Evolutionary conservation across 2,113 vertebrate species (phyloP).

Genomic region (Sebastes fasciatus): DNA sequence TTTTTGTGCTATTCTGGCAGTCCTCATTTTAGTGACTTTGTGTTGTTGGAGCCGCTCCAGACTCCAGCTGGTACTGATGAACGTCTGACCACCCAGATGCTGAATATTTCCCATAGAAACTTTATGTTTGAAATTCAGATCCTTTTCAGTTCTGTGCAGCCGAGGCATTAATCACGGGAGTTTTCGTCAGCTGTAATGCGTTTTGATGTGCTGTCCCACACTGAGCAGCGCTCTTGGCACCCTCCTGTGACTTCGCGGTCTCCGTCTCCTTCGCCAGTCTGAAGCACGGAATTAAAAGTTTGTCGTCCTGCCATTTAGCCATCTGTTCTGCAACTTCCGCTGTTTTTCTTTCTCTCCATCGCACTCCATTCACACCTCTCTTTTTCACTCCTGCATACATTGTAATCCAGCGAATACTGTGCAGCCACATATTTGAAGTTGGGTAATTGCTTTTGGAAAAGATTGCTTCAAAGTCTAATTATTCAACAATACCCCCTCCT

Average conservation of each 20-base stretch:
- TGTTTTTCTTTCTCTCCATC: constrained; percentile 31
- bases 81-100: constrained; percentile 48
- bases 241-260: constrained; percentile 59
- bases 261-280: constrained; percentile 45
- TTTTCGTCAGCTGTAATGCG: constrained; percentile 45
- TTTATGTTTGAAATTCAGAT: constrained; percentile 47
- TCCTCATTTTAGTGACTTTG: constrained; percentile 15
- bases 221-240: constrained; percentile 55
- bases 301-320: constrained; percentile 68
- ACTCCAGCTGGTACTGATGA: constrained; percentile 47
- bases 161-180: constrained; percentile 46
- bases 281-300: constrained; percentile 64
- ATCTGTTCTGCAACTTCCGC: constrained; percentile 67
- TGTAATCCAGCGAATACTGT: constrained; percentile 28
- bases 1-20: constrained; percentile 8
- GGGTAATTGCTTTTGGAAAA: constrained; percentile 53
- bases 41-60: constrained; percentile 35
- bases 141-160: constrained; percentile 26
- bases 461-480: constrained; percentile 39
- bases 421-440: constrained; percentile 52
- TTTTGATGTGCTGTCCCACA: constrained; percentile 63
- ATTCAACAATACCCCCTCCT: constrained; percentile 23
- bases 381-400: neutral
- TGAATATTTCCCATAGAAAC: constrained; percentile 33
- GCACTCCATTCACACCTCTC: constrained; percentile 17